A percentile compares a stretch with the other conserved stretches of the same genome.
phyloP scores from a whole-genome alignment of 2,888 invertebrate species.

The Perdita meconis region DNA sequence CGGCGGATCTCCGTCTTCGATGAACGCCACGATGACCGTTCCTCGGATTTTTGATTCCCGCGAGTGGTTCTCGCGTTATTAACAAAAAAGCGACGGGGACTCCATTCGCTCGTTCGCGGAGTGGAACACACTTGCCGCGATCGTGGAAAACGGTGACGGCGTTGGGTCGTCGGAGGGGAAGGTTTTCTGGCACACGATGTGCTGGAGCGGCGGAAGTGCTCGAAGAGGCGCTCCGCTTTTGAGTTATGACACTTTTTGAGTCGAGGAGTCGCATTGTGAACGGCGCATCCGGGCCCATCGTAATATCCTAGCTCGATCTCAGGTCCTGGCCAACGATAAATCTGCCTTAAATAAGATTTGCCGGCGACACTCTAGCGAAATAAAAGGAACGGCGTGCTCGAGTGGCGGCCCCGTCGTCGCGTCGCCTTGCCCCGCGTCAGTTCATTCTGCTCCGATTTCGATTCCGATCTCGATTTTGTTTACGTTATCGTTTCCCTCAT shows the following conservation, averaged over 20 bases:
- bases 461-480: conserved; percentile 6
- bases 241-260: conserved; percentile 81
- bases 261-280: conserved; percentile 78
- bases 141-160: not conserved
- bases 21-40: conserved; percentile 1
- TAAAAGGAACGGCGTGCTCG: conserved; percentile 65
- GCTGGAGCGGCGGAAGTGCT: conserved; percentile 78
- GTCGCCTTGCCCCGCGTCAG: no score
- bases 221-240: conserved; percentile 77
- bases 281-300: conserved; percentile 77
- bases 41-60: conserved; percentile 35
- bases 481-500: no score
- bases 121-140: conserved; percentile 19
- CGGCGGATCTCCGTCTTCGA: conserved; percentile 4
- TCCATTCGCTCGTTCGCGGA: conserved; percentile 54
- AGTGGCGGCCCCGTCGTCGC: not conserved
- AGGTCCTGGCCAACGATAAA: conserved; percentile 74
- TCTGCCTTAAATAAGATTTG: conserved; percentile 81
- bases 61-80: conserved; percentile 51
- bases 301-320: conserved; percentile 77
- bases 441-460: conserved; percentile 46
- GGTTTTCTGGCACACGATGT: conserved; percentile 78
- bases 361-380: conserved; percentile 75
- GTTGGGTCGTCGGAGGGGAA: conserved; percentile 49
- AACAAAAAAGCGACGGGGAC: conserved; percentile 60